These are phyloP conservation scores for Mormoops blainvillei DNA, from an alignment of 2,113 vertebrate species.

Conservation along the genomic window DNA sequence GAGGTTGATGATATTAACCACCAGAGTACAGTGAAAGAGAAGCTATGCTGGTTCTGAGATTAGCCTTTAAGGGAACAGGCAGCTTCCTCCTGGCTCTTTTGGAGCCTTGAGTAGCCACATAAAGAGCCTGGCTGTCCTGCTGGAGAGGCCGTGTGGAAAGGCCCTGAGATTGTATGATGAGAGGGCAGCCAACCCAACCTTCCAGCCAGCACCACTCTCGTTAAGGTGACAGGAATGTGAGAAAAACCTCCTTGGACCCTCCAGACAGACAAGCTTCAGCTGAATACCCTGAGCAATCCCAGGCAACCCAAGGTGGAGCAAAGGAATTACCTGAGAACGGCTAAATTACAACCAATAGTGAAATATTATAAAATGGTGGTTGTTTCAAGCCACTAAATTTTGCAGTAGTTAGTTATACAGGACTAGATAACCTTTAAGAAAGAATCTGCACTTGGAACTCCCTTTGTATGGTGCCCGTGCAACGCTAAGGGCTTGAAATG, in stretches of 20 bases:
- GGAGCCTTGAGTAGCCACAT: not conserved
- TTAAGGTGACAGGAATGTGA: not conserved
- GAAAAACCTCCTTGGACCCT: not conserved
- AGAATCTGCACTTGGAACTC: not conserved
- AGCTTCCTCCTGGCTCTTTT: not conserved
- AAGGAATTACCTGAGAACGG: not conserved
- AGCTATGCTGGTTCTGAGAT: not conserved
- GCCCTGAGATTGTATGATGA: not conserved
- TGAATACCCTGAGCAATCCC: not conserved
- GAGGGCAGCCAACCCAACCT: not conserved
- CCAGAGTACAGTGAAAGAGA: not conserved
- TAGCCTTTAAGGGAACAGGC: not conserved
- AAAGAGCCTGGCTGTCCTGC: not conserved
- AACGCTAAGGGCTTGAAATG: not conserved
- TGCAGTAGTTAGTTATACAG: not conserved
- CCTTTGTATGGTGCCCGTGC: not conserved
- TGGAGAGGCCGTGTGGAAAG: not conserved
- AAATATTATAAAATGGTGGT: not conserved
- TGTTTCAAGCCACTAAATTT: not conserved
- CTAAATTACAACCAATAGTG: not conserved
- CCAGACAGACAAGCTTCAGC: not conserved
- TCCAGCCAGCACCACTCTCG: not conserved
- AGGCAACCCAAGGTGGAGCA: not conserved
- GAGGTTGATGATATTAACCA: not conserved
- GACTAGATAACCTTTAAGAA: not conserved